These are phyloP conservation scores for Distichodus sexfasciatus DNA, from an alignment of 2,797 vertebrate species.

Conservation along the genomic window DNA sequence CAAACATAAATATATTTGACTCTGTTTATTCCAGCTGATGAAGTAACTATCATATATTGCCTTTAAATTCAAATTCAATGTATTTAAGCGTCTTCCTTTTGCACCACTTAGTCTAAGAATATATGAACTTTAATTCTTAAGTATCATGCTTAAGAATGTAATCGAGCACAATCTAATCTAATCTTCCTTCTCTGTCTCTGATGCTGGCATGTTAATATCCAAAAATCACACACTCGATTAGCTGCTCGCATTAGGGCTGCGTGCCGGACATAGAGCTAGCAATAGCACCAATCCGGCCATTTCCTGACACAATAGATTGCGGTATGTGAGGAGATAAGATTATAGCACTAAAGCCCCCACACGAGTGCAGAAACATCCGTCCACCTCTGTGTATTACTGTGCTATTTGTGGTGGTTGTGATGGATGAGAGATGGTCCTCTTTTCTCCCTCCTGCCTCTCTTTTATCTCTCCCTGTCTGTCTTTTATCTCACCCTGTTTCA, in stretches of 20 bases:
- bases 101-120: too few relatives aligned
- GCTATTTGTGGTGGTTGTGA: constrained; percentile 2
- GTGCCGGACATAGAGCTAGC: background rate
- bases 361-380: background rate
- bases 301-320: background rate
- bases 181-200: background rate
- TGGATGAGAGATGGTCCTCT: constrained; percentile 18
- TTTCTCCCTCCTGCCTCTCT: background rate
- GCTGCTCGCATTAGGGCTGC: background rate
- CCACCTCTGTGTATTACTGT: background rate
- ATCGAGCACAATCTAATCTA: background rate
- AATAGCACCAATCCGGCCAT: background rate
- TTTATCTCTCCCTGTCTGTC: background rate
- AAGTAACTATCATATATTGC: too few relatives aligned
- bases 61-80: too few relatives aligned
- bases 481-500: background rate
- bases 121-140: background rate
- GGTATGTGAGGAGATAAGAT: background rate
- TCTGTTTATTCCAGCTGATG: too few relatives aligned
- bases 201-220: background rate
- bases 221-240: background rate
- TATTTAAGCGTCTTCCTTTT: too few relatives aligned
- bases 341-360: background rate
- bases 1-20: too few relatives aligned
- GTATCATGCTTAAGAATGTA: background rate